Evolutionary conservation across 2,888 invertebrate species (phyloP), one percentile per base, ranked within the genome.

Genomic region (Muschampia staudingeri): DNA sequence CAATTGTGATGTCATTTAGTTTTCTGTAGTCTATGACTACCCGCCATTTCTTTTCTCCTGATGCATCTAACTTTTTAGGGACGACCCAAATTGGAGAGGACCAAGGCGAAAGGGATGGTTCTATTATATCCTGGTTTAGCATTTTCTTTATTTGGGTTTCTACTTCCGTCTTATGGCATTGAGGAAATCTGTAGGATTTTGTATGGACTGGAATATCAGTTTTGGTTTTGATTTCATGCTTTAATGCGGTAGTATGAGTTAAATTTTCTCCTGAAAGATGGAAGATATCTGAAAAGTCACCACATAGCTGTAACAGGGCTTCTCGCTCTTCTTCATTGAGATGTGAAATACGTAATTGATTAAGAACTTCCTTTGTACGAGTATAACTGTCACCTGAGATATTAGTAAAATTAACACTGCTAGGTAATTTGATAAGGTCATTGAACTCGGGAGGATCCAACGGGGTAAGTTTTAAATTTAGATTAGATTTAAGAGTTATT

Each of bases 1-100:
- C 42, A 61, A 88, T 80, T 6, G 88, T 85, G 30, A 81, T 71
- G 25, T 87, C 84, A 19, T 87, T 86, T 3, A 88, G 80, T 16
- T 52, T 75, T 44, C 82, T 67, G 34, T 84, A 82, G 73, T 85
- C 85, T 37, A 83, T 82, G 12, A 81, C 78, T 30, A 85, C 61
- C n/a, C 61, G 61, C 61, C 61, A 61, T 61, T 61, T 61, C 11
- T 25, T 61, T 61, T 61, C 61, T 2, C 61, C 61, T 19, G 61
- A 61, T 14, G 61, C 61, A 6, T 61, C 61, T 61, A 61, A 11
- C 6, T 61, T 61, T 11, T 61, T 61, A 3, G 61, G 61, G 5
- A 61, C 61, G 0, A 61, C 61, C 61, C 61, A 61, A 61, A 61
- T 69, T 16, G 69, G 69, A 37, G 69, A 69, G 8, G 69, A 69